Conservation (phyloP, 2,888 invertebrate genomes). For the Perizoma affinitatum region DNA sequence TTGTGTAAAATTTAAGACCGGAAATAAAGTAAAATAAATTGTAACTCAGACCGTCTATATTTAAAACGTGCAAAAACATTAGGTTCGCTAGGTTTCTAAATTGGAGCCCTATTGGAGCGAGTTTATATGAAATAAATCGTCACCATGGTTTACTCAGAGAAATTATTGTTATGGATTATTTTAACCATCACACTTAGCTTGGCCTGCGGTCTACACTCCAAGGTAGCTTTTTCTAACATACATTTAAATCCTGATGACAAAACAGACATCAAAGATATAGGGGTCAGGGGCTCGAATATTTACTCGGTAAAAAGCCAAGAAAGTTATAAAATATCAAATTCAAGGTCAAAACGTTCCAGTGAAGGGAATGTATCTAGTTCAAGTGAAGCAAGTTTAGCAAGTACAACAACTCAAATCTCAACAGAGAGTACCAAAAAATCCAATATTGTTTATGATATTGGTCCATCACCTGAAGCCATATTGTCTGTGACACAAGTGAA, state of each 20-base stretch:
- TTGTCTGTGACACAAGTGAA: conserved; percentile 64
- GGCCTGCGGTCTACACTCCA: conserved; percentile 19
- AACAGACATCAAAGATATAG: conserved; percentile 3
- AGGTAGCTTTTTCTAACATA: conserved; percentile 12
- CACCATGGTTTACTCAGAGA: conserved; percentile 23
- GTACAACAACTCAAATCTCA: conserved; percentile 49
- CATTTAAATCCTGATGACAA: conserved; percentile 5
- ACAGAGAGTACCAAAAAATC: conserved; percentile 60
- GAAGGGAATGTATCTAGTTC: conserved; percentile 55
- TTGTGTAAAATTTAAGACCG: too few species aligned
- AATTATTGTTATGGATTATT: conserved; percentile 21
- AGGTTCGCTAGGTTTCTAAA: too few species aligned
- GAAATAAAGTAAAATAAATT: too few species aligned
- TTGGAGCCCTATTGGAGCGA: too few species aligned
- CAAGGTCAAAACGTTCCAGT: conserved; percentile 65
- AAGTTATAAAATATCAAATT: conserved; percentile 32
- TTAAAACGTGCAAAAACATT: too few species aligned
- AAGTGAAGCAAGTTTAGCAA: conserved; percentile 56
- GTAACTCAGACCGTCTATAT: too few species aligned
- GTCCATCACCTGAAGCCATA: conserved; percentile 63
- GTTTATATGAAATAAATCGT: neutral
- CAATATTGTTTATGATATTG: conserved; percentile 63
- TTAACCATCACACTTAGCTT: conserved; percentile 20
- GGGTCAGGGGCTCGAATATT: neutral
- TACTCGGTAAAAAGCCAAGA: conserved; percentile 11